Conservation (phyloP, 1,140 invertebrate genomes). For the Homarus americanus region DNA sequence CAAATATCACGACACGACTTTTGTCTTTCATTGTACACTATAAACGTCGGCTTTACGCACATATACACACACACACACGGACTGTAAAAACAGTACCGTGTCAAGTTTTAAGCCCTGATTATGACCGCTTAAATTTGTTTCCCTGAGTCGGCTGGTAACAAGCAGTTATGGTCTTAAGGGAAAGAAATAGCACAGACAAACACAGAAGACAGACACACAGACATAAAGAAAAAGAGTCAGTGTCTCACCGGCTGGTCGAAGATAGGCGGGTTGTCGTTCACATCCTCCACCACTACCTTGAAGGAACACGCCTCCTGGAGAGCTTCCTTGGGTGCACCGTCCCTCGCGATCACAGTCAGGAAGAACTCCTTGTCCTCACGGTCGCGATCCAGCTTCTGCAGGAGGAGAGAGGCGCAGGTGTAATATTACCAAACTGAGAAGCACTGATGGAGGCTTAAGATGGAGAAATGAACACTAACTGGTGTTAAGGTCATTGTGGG, state of each 20-base stretch:
- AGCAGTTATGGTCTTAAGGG: neutral
- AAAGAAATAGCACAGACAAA: neutral
- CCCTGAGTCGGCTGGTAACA: too few relatives aligned
- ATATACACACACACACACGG: too few relatives aligned
- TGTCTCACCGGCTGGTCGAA: slow-evolving; percentile 47
- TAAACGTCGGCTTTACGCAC: too few relatives aligned
- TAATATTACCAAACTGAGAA: too few relatives aligned
- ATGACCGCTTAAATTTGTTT: too few relatives aligned
- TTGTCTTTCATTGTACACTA: too few relatives aligned
- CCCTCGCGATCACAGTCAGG: slow-evolving; percentile 58
- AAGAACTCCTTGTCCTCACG: slow-evolving; percentile 40
- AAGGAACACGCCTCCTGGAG: slow-evolving; percentile 57
- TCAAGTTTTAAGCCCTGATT: too few relatives aligned
- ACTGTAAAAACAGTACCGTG: too few relatives aligned
- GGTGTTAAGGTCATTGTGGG: too few relatives aligned
- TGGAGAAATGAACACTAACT: too few relatives aligned
- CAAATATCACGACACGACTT: too few relatives aligned
- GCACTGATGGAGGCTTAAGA: too few relatives aligned
- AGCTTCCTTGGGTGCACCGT: slow-evolving; percentile 28
- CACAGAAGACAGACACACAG: neutral
- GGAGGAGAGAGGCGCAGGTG: neutral
- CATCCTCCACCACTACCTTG: slow-evolving; percentile 47
- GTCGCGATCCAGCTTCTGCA: slow-evolving; percentile 47
- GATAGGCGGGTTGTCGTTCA: slow-evolving; percentile 58
- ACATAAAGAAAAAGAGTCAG: neutral